Conservation (phyloP, 1,140 invertebrate genomes). For the Triops cancriformis region DNA sequence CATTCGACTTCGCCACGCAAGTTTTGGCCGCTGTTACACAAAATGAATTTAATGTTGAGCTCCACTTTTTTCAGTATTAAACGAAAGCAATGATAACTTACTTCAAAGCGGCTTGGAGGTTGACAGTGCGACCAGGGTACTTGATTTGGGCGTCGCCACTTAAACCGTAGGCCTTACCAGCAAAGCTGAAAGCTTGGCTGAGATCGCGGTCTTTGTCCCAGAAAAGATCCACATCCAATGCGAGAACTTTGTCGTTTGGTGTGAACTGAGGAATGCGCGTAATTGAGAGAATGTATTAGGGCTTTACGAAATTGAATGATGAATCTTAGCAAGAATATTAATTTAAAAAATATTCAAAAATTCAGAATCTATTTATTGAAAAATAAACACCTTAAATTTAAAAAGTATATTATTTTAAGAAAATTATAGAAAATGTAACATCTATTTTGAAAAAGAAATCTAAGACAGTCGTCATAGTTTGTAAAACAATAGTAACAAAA, state of each 20-base stretch:
- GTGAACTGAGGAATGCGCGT: background rate
- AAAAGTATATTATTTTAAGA: no score
- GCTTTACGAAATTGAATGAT: no score
- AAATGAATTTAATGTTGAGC: background rate
- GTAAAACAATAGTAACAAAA: no score
- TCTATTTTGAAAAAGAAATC: no score
- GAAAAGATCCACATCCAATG: slow-evolving; percentile 15
- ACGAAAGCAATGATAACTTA: background rate
- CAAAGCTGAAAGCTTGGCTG: slow-evolving; percentile 20
- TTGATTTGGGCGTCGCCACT: slow-evolving; percentile 18
- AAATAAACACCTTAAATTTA: no score
- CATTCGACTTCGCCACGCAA: slow-evolving; percentile 23
- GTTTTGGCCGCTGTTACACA: background rate
- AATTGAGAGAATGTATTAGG: no score
- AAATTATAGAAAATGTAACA: no score
- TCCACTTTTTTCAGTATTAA: background rate
- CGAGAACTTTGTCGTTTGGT: background rate
- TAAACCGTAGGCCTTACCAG: background rate
- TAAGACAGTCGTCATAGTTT: no score
- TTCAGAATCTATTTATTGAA: no score
- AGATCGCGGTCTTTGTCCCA: slow-evolving; percentile 29
- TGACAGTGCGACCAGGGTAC: slow-evolving; percentile 24
- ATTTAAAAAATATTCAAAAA: no score
- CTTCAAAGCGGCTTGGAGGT: slow-evolving; percentile 1
- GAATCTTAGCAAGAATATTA: no score